Conservation (phyloP, 2,113 vertebrate genomes). For the Carassius carassius region DNA sequence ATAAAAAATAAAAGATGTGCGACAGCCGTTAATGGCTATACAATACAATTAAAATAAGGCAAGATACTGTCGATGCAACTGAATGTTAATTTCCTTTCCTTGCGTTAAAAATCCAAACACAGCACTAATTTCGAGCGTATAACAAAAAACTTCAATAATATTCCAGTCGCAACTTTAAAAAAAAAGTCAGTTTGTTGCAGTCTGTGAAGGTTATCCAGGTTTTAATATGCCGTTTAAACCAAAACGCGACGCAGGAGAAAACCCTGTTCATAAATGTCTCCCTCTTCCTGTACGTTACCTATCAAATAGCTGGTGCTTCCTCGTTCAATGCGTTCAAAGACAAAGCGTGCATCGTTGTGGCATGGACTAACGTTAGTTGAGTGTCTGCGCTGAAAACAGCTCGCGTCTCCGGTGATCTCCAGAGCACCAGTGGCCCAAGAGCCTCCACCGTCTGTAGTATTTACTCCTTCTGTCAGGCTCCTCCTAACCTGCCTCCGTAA, state of each 20-base stretch:
- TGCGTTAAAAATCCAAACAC: background rate
- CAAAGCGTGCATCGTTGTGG: background rate
- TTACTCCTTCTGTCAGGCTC: constrained; percentile 56
- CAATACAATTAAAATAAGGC: background rate
- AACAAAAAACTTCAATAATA: background rate
- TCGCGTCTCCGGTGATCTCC: constrained; percentile 22
- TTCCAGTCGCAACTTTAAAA: background rate
- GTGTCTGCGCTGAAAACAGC: background rate
- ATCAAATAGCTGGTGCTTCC: background rate
- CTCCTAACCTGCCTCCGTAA: constrained; percentile 7
- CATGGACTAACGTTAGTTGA: background rate
- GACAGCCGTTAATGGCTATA: background rate
- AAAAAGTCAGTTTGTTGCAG: background rate
- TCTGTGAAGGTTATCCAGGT: background rate
- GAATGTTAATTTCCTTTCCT: background rate
- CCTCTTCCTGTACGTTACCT: background rate
- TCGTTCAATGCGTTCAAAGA: background rate
- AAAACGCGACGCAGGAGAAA: background rate
- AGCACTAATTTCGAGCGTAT: background rate
- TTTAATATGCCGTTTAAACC: background rate
- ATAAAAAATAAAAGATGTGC: background rate
- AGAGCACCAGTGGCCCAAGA: background rate
- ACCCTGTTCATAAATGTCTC: background rate
- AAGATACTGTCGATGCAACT: background rate
- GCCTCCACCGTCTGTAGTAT: constrained; percentile 10